Percentiles rank a stretch among this genome's conserved stretches.
These are phyloP conservation scores for Mixornis gularis DNA, from an alignment of 2,113 vertebrate species.

Conservation along the genomic window DNA sequence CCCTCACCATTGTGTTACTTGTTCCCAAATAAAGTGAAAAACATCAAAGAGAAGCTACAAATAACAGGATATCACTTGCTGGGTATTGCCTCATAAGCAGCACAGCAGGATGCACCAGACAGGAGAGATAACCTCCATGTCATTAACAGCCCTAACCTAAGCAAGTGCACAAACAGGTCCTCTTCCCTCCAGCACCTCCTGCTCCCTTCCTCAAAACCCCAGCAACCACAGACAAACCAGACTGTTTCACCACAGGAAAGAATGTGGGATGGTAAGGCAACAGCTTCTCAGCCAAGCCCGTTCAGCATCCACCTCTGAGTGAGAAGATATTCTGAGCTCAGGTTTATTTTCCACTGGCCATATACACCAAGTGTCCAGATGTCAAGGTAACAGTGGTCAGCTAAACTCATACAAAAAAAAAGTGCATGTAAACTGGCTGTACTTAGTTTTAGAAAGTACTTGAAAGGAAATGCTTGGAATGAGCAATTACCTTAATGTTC, in stretches of 20 bases:
- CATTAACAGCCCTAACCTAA: background rate
- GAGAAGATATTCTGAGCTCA: background rate
- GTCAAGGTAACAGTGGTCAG: background rate
- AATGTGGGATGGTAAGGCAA: background rate
- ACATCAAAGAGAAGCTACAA: slow-evolving; percentile 37
- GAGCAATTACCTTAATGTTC: background rate
- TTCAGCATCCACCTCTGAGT: background rate
- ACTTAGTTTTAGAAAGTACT: background rate
- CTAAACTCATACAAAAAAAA: background rate
- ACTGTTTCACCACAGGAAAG: background rate
- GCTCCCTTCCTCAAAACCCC: background rate
- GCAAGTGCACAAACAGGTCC: slow-evolving; percentile 6
- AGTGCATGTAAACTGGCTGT: background rate
- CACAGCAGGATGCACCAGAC: slow-evolving; percentile 25
- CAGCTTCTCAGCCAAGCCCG: background rate
- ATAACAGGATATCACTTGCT: slow-evolving; percentile 35
- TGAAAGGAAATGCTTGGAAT: background rate
- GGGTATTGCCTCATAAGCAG: background rate
- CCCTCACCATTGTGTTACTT: background rate
- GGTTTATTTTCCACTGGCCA: background rate
- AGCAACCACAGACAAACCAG: background rate
- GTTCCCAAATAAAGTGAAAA: background rate
- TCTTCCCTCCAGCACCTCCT: background rate
- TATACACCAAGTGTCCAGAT: background rate
- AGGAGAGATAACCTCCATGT: slow-evolving; percentile 20